phyloP scores from a whole-genome alignment of 2,113 vertebrate species.

The Plecturocebus donacophilus region DNA sequence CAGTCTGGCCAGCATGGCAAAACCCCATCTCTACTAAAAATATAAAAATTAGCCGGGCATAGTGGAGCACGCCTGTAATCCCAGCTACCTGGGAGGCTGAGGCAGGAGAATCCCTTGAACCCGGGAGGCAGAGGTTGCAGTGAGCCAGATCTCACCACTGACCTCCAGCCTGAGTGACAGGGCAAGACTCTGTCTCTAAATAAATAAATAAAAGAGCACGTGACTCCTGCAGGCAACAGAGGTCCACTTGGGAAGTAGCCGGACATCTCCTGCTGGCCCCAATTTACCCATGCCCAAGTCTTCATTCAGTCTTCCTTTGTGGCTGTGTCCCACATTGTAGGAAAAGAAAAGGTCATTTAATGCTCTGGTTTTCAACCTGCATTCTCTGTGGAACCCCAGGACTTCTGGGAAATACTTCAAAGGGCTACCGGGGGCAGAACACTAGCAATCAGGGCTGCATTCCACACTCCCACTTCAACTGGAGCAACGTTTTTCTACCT shows the following conservation, averaged over 20 bases:
- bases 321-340: not conserved
- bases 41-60: too few species aligned
- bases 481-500: not conserved
- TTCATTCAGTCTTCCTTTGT: too few species aligned
- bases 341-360: not conserved
- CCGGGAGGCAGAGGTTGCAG: too few species aligned
- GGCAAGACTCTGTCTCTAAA: too few species aligned
- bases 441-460: not conserved
- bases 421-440: too few species aligned
- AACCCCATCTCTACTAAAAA: too few species aligned
- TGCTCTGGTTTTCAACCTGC: not conserved
- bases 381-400: not conserved
- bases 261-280: not conserved
- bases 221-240: rapidly evolving
- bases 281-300: not conserved
- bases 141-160: too few species aligned
- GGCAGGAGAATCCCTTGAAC: too few species aligned
- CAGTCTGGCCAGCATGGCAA: too few species aligned
- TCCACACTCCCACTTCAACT: not conserved
- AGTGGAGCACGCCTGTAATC: too few species aligned
- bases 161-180: too few species aligned
- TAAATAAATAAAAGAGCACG: not conserved
- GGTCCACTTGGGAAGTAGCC: not conserved
- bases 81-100: too few species aligned
- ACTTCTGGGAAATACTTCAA: not conserved